phyloP scores from a whole-genome alignment of 2,113 vertebrate genomes.

The Lucifuga dentata region DNA sequence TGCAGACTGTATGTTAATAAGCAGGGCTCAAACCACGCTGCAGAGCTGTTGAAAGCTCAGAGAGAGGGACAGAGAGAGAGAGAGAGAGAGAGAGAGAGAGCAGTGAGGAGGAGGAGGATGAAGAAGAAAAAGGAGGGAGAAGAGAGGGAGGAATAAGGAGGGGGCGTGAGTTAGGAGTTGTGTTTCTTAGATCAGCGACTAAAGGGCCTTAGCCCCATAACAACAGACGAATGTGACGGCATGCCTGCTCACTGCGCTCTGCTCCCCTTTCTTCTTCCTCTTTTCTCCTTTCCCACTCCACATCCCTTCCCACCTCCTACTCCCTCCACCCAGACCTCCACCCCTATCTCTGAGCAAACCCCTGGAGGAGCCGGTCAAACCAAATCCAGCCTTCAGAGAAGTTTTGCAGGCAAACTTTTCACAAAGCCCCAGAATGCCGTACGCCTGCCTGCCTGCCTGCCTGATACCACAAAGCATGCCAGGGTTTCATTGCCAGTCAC shows the following conservation, averaged over 20 bases:
- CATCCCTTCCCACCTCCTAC: neutral
- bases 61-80: conserved; percentile 17
- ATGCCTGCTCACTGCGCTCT: conserved; percentile 36
- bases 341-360: conserved; percentile 39
- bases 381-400: conserved; percentile 66
- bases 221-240: conserved; percentile 61
- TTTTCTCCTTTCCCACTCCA: conserved; percentile 22
- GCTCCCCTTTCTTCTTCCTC: conserved; percentile 22
- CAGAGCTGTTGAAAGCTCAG: conserved; percentile 36
- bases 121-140: conserved; percentile 10
- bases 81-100: neutral
- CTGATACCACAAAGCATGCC: conserved; percentile 54
- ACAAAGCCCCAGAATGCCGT: conserved; percentile 66
- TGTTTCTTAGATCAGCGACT: conserved; percentile 72
- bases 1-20: conserved; percentile 65
- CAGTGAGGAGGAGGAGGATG: conserved; percentile 19
- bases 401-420: conserved; percentile 72
- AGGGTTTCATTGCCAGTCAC: conserved; percentile 43
- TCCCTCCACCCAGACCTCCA: neutral
- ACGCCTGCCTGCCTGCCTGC: conserved; percentile 27
- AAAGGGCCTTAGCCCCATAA: conserved; percentile 42
- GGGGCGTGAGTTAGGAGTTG: conserved; percentile 47
- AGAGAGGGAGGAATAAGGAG: conserved; percentile 38
- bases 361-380: conserved; percentile 63
- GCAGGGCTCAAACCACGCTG: conserved; percentile 34